Conservation (phyloP, 2,797 vertebrate species). For the Odontamblyopus lacepedii region DNA sequence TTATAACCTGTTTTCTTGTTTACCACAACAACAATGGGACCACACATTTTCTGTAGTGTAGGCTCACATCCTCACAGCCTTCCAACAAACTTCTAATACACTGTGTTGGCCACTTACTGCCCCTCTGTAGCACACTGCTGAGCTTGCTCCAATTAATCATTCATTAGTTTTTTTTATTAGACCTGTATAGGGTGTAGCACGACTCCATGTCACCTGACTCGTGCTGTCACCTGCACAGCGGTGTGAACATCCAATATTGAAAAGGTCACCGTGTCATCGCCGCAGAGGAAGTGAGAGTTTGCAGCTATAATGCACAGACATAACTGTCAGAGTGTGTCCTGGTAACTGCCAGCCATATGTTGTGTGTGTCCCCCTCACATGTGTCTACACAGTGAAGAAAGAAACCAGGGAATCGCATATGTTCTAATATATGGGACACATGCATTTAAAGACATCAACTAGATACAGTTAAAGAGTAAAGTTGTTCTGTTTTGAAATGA, state of each 20-base stretch:
- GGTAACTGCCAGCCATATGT: constrained; percentile 30
- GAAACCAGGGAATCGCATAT: background rate
- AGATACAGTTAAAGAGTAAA: constrained; percentile 2
- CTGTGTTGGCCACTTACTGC: constrained; percentile 13
- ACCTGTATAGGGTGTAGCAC: constrained; percentile 25
- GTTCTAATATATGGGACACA: constrained; percentile 18
- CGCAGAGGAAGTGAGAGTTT: constrained; percentile 49
- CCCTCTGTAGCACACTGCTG: constrained; percentile 9
- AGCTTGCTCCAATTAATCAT: constrained; percentile 29
- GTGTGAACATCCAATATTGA: constrained; percentile 44
- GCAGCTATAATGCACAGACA: constrained; percentile 46
- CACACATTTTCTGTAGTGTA: background rate
- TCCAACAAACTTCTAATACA: background rate
- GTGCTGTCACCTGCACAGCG: constrained; percentile 39
- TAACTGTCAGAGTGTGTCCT: constrained; percentile 43
- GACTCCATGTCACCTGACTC: constrained; percentile 45
- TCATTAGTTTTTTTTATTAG: constrained; percentile 52
- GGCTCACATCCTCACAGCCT: no score
- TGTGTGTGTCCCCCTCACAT: background rate
- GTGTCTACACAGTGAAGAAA: background rate
- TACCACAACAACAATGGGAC: background rate
- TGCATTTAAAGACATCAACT: background rate
- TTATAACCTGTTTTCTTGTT: background rate
- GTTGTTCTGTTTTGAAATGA: constrained; percentile 1
- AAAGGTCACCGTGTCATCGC: constrained; percentile 62